Evolutionary conservation across 2,113 vertebrate species (phyloP), one percentile per base, ranked within the genome.

Genomic region (Climacteris rufus): DNA sequence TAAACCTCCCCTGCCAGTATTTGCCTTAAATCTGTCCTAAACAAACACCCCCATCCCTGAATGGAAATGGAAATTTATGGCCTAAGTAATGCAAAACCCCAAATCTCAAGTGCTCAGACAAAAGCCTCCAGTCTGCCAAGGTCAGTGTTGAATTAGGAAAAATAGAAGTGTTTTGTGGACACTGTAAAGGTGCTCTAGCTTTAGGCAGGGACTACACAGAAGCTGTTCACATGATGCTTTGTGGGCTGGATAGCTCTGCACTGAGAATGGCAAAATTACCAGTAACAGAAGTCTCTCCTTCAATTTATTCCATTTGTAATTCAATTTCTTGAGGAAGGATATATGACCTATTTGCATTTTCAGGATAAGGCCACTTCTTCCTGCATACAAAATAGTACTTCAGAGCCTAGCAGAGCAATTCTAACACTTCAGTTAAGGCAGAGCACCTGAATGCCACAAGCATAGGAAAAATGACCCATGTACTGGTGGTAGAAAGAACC

Each of bases 181-280:
- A 4, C 25, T 27, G 4, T 13, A 42, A 71, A 45, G 28, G 20
- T 2, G 5, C 15, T 72, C 45, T 5, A 68, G 40, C 28, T 69
- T 40, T 39, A 28, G 21, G 37, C 4, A n/a, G 37, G 13, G 8
- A 33, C 11, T n/a, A 25, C 15, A 20, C 12, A n/a, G 25, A 64
- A 39, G 15, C 24, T 40, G 40, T 27, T 39, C 7, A 18, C 1
- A 0, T 52, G 63, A 56, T 27, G 0, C 0, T 15, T 24, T 0
- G 0, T 5, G 19, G 40, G 27, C 16, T 70, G 37, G 72, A 44
- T 0, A 15, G 45, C 61, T 95, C 40, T 75, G 60, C 45, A 23
- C 40, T 10, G 37, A 42, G 22, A 82, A 65, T 1, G 2, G 15
- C 31, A 25, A 64, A 83, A 39, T 23, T 2, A 60, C 9, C 9